Evolutionary conservation across 2,888 invertebrate genomes (phyloP).

Genomic region (Drosophila pegasa): DNA sequence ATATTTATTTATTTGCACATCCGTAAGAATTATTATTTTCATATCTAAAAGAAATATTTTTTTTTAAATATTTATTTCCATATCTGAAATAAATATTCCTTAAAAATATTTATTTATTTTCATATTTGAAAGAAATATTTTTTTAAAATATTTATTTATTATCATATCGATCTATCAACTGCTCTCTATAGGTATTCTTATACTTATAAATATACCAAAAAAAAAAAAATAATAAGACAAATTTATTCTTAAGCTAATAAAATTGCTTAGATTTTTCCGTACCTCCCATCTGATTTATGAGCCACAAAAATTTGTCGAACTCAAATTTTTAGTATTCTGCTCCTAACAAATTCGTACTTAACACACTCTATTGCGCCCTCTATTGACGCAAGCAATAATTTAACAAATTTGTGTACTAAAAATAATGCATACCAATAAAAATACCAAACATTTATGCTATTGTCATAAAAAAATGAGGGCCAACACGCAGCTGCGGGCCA

Average conservation of each 20-base stretch:
- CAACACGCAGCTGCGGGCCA: constrained; percentile 10
- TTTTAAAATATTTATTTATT: background rate
- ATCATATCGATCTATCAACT: background rate
- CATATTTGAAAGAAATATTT: too few species aligned
- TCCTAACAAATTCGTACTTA: too few species aligned
- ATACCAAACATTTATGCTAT: constrained; percentile 21
- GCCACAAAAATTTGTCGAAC: background rate
- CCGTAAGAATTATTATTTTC: too few species aligned
- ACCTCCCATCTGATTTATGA: background rate
- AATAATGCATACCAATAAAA: constrained; percentile 12
- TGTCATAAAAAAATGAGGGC: constrained; percentile 31
- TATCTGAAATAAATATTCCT: too few species aligned
- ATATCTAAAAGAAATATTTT: too few species aligned
- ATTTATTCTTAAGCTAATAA: background rate
- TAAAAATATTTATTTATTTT: background rate
- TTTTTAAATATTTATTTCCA: too few species aligned
- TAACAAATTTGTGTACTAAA: constrained; percentile 21
- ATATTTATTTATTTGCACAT: background rate
- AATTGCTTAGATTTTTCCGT: background rate
- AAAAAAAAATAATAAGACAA: background rate
- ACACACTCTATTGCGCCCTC: too few species aligned
- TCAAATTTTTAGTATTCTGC: too few species aligned
- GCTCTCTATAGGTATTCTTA: background rate
- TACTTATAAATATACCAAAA: too few species aligned
- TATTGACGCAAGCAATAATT: too few species aligned